Conservation (phyloP, 2,113 vertebrate species). For the Gnathonemus longibarbis region DNA sequence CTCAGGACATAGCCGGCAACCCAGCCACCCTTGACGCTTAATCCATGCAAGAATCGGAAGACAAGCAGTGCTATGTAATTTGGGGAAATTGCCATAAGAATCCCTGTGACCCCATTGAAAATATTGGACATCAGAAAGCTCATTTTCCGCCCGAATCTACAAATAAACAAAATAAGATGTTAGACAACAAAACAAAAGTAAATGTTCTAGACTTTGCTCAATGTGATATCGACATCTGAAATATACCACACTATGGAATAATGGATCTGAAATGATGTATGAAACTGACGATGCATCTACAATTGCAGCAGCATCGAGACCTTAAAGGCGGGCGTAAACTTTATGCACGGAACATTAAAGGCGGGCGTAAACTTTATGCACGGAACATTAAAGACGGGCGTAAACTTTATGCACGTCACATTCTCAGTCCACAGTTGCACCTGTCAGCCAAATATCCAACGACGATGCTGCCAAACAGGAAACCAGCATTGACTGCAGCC, state of each 20-base stretch:
- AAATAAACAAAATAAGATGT: slow-evolving; percentile 25
- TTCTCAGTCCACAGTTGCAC: neutral
- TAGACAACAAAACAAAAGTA: neutral
- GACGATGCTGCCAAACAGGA: slow-evolving; percentile 75
- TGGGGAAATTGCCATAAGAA: slow-evolving; percentile 78
- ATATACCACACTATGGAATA: neutral
- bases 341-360: neutral
- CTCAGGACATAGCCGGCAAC: slow-evolving; percentile 84
- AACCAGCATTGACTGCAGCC: slow-evolving; percentile 79
- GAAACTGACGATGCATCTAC: neutral
- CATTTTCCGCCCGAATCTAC: slow-evolving; percentile 79
- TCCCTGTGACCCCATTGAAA: slow-evolving; percentile 71
- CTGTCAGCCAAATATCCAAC: slow-evolving; percentile 90
- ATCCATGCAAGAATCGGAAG: slow-evolving; percentile 80
- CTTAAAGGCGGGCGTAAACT: neutral
- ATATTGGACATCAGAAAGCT: slow-evolving; percentile 79
- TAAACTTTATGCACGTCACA: no score
- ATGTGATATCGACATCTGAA: neutral
- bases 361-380: neutral
- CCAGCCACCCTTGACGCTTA: slow-evolving; percentile 90
- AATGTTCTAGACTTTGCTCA: neutral
- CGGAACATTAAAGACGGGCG: neutral
- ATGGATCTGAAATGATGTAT: neutral
- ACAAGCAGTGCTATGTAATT: slow-evolving; percentile 73
- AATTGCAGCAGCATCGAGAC: neutral